Percentiles rank a stretch among this genome's conserved stretches.
These are phyloP conservation scores for Leptatherina wallacei DNA, from an alignment of 2,797 vertebrate genomes.

Conservation along the genomic window DNA sequence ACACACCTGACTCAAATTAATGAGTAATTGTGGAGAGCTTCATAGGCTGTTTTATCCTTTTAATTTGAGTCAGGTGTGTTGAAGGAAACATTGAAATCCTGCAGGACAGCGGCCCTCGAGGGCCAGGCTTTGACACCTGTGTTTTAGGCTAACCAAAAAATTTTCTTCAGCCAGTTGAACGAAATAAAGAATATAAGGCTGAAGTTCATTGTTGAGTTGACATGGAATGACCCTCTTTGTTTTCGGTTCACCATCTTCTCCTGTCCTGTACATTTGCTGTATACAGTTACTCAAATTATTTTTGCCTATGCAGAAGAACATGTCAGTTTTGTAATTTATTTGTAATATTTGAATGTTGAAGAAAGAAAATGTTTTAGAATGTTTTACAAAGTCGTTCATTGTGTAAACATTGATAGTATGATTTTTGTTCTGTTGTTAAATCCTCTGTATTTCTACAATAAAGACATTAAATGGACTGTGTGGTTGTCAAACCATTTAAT, in stretches of 20 bases:
- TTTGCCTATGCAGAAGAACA: conserved; percentile 87
- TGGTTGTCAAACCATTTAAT: conserved; percentile 76
- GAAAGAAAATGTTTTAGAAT: conserved; percentile 60
- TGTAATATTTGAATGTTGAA: conserved; percentile 71
- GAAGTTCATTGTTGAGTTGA: neutral
- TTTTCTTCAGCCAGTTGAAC: neutral
- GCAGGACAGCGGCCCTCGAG: too few relatives aligned
- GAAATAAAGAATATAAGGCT: neutral
- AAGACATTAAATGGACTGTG: conserved; percentile 49
- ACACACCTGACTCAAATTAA: too few relatives aligned
- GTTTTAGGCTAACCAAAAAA: neutral
- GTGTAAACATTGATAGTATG: conserved; percentile 61
- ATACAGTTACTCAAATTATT: conserved; percentile 79
- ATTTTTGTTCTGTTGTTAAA: conserved; percentile 63
- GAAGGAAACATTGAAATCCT: too few relatives aligned
- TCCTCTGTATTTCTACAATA: conserved; percentile 78
- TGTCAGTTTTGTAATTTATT: conserved; percentile 85
- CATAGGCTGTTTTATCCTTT: too few relatives aligned
- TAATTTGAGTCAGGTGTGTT: too few relatives aligned
- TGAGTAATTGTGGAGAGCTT: too few relatives aligned
- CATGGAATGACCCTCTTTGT: neutral
- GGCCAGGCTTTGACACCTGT: too few relatives aligned
- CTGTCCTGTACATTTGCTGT: conserved; percentile 80
- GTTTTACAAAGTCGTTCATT: conserved; percentile 73
- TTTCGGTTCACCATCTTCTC: neutral